Conservation (phyloP, 92 coral and sea anemone genomes). For the Phenganax subtilis region DNA sequence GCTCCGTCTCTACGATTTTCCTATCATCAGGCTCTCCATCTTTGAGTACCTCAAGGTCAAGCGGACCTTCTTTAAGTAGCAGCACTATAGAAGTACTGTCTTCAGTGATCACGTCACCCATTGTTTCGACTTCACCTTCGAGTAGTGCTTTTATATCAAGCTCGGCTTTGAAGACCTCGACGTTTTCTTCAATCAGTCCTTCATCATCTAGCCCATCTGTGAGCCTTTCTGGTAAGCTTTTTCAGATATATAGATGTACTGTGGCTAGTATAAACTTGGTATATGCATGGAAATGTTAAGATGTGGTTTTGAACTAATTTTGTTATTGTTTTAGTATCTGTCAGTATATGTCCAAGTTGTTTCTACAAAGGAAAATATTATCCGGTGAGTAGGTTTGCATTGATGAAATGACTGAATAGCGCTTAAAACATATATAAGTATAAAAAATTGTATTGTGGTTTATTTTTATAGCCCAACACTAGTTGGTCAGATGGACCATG, state of each 20-base stretch:
- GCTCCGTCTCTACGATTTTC: constrained; percentile 2
- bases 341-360: constrained; percentile 72
- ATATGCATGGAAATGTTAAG: background rate
- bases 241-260: background rate
- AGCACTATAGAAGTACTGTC: background rate
- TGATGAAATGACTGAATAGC: background rate
- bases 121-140: constrained; percentile 20
- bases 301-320: background rate
- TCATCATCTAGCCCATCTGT: constrained; percentile 20
- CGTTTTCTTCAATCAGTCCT: constrained; percentile 17
- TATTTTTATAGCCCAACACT: constrained; percentile 51
- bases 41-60: constrained; percentile 10
- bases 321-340: constrained; percentile 48
- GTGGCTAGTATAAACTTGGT: background rate
- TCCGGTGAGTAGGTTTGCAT: constrained; percentile 46
- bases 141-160: constrained; percentile 40
- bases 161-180: constrained; percentile 2
- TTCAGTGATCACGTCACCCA: constrained; percentile 20
- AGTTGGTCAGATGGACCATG: constrained; percentile 85
- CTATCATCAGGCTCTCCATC: constrained; percentile 8
- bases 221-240: constrained; percentile 40
- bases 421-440: background rate
- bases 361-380: constrained; percentile 69
- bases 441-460: background rate
- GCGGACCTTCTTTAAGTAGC: background rate